phyloP scores from a whole-genome alignment of 64 coral and sea anemone species.

The Porites australiensis region DNA sequence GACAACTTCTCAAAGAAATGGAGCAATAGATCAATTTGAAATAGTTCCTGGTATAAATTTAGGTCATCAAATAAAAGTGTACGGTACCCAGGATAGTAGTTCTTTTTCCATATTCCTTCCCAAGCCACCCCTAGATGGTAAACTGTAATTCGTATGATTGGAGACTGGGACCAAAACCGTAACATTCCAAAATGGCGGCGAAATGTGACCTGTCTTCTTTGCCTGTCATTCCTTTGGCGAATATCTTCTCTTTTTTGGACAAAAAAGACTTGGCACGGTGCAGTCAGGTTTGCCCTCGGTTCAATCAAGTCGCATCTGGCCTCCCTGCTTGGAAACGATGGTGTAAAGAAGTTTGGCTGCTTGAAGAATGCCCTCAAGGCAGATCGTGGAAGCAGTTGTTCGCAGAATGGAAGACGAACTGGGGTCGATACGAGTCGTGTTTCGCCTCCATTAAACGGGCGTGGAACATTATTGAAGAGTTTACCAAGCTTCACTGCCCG shows the following conservation, averaged over 20 bases:
- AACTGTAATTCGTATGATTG: neutral
- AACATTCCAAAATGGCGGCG: constrained; percentile 63
- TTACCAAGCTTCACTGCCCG: constrained; percentile 79
- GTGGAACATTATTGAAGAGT: constrained; percentile 93
- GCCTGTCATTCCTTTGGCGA: constrained; percentile 71
- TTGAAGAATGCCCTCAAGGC: constrained; percentile 47
- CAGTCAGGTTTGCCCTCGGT: constrained; percentile 73
- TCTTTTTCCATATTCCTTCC: too few relatives aligned
- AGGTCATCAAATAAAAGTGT: too few relatives aligned
- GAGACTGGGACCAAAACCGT: constrained; percentile 18
- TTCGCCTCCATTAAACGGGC: constrained; percentile 87
- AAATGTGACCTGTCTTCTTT: constrained; percentile 24
- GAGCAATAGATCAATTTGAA: too few relatives aligned
- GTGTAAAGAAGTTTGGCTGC: constrained; percentile 87
- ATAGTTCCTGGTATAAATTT: too few relatives aligned
- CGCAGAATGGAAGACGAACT: constrained; percentile 42
- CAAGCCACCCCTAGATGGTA: neutral
- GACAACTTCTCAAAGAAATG: too few relatives aligned
- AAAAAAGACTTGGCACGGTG: constrained; percentile 80
- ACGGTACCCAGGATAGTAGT: too few relatives aligned
- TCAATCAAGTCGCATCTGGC: constrained; percentile 74
- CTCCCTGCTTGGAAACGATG: constrained; percentile 83
- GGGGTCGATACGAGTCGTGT: constrained; percentile 90
- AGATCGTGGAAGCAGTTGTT: constrained; percentile 82
- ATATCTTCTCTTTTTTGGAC: constrained; percentile 86